Evolutionary conservation across 2,888 invertebrate genomes (phyloP), one percentile per base, ranked within the genome.

Genomic region (Tanytarsus gracilentus): DNA sequence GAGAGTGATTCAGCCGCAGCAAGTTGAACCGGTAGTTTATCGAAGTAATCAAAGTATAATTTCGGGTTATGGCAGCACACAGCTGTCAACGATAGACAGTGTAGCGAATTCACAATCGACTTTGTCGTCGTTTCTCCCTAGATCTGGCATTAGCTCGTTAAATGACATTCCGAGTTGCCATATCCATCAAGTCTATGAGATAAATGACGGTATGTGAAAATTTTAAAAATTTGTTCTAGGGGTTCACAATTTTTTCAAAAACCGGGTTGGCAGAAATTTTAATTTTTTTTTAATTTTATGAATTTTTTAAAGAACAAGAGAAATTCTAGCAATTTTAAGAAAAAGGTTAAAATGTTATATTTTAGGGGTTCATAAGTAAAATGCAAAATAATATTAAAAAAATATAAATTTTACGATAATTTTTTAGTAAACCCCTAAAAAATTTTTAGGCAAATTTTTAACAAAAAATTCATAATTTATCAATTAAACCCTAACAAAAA

Each of bases 181-280:
- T 64, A 84, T 88, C 61, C 86, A 89, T 68, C 89, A 89, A 72
- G 86, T 88, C 40, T 82, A 88, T 44, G 89, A 90, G 69, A 72
- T 89, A 8, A 78, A 81, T 68, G 85, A 87, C 70, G 72, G 88
- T 88, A 73, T 23, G 50, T 44, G 48, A 8, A 50, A 33, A 14
- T 66, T 48, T 11, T 9, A 56, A 8, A 27, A 40, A 27, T 26
- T 39, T 44, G 29, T 33, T 30, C 61, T 65, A 64, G 26, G 26
- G 25, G 29, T 6, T 30, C 23, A 6, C 25, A 14, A 6, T 29
- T 21, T 29, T 62, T 58, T 49, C 58, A 14, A 40, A 16, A 9
- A 1, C 26, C 14, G 7, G 1, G 6, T 51, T 48, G 2, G 25
- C n/a, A n/a, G n/a, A 9, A 18, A 30, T 36, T 27, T 55, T 55